phyloP scores from a whole-genome alignment of 37 sponge, comb jelly and placozoan species.

The Hexactinellida sp. region DNA sequence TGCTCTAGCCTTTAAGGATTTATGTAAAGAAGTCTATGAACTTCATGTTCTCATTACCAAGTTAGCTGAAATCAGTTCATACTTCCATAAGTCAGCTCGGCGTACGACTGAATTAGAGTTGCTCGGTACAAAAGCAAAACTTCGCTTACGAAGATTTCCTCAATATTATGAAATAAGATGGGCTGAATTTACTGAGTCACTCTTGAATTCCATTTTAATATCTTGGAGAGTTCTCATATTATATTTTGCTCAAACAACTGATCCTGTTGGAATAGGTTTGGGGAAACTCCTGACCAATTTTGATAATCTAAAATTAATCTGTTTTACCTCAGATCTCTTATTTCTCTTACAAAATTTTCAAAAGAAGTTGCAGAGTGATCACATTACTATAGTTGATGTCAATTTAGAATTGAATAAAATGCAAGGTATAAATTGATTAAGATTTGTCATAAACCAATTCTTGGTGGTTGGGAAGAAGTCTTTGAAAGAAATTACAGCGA shows the following conservation, averaged over 20 bases:
- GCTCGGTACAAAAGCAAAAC: not conserved
- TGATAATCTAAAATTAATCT: not conserved
- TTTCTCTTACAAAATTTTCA: not conserved
- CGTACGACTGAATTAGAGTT: not conserved
- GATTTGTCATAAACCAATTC: not conserved
- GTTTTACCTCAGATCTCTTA: not conserved
- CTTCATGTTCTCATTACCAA: not conserved
- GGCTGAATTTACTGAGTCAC: not conserved
- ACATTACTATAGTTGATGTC: constrained; percentile 1
- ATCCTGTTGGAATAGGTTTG: not conserved
- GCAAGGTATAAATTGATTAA: not conserved
- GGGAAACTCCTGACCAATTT: not conserved
- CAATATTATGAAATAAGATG: not conserved
- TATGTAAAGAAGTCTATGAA: not conserved
- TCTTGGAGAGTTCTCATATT: not conserved
- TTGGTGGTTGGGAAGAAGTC: constrained; percentile 12
- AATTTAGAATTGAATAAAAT: not conserved
- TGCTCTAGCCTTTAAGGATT: not conserved
- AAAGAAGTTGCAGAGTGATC: too few relatives aligned
- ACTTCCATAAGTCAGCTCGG: not conserved
- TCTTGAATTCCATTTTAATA: not conserved
- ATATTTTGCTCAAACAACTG: not conserved
- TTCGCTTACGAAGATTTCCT: not conserved
- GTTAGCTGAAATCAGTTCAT: not conserved
- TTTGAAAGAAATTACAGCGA: not conserved